Base-by-base conservation (phyloP, 2,113 vertebrate species). In the Lipophrys pholis region DNA sequence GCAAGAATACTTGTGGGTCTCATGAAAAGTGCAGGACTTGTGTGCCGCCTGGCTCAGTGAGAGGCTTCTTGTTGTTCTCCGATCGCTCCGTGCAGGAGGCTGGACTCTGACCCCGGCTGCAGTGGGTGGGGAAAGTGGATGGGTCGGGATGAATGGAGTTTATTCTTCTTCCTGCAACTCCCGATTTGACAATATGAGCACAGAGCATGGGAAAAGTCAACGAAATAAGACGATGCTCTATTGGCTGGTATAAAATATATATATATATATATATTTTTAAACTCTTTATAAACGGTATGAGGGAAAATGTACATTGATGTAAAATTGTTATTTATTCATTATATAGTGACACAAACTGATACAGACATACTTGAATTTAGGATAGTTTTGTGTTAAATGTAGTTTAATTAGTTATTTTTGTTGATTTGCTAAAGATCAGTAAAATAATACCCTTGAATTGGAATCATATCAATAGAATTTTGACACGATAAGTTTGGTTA, bases 131-230 rank as follows among this genome's bases (percentile, higher is more conserved):
- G 85, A 84, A 74, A 83, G 48, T 70, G 50, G 69, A 83, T 45
- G 71, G 82, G 82, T 50, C 43, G 21, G 59, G 53, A 91, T 93
- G 92, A 94, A 93, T 90, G 67, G 90, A 80, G 69, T 78, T 87
- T 84, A 93, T 93, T 93, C 81, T 93, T 94, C 89, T 49, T 81
- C 46, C 78, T 73, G 78, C 61, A 69, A 72, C 89, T 89, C 73
- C 84, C 87, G 74, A 84, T 88, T 70, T 87, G 69, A 78, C 51
- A 73, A 56, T 1, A 7, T 55, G 67, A 67, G 78, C 67, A 78
- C 73, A 67, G 76, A 70, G 74, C 82, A 73, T 84, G 87, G 89
- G 80, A 86, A 84, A 84, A 74, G 42, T 46, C 17, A 16, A 42
- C 41, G 15, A 80, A 76, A 71, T 41, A 67, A 46, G 52, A 61